Evolutionary conservation across 1,140 invertebrate genomes (phyloP), one percentile per base, ranked within the genome.

Genomic region (Pomacea maculata): DNA sequence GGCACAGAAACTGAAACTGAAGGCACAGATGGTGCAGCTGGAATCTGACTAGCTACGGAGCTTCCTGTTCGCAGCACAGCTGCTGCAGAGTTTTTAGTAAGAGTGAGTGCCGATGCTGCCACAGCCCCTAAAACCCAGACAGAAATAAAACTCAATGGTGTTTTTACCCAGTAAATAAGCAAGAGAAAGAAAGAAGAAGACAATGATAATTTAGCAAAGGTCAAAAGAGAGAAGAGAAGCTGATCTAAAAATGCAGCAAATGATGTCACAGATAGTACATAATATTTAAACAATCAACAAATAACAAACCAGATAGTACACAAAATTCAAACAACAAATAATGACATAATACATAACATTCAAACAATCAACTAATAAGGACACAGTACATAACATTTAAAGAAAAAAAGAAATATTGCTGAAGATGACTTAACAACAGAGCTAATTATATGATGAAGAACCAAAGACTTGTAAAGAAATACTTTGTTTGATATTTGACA

Each of bases 51-150:
- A 14, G 74, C 74, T 45, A 73, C 65, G 5, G 78, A 75, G 7
- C 76, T 34, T 11, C 76, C 65, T 0, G 72, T 77, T n/a, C 68
- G 70, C 64, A 73, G 73, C 55, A 76, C 79, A 17, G 78, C 76
- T 19, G 75, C 80, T 17, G 67, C 54, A 21, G 72, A 9, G 55
- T 55, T 80, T 67, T 80, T 83, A n/a, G 78, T 55, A 14, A 83
- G 54, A 21, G 82, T 70, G 7, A 82, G 81, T 12, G 76, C 77
- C n/a, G 81, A 79, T 19, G 82, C 82, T 14, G 82, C 82, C 12
- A 77, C 77, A 74, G 82, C 82, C 74, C 82, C 82, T 83, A 70
- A 45, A 72, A 73, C 34, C 8, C 71, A 21, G 17, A 25, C 10
- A 21, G 17, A 25, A 52, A 52, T 29, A 73, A 73, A 73, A 19